A percentile compares a stretch with the other conserved stretches of the same genome.
Conservation (phyloP, 2,888 invertebrate genomes). For the Caenorhabditis doughertyi region DNA sequence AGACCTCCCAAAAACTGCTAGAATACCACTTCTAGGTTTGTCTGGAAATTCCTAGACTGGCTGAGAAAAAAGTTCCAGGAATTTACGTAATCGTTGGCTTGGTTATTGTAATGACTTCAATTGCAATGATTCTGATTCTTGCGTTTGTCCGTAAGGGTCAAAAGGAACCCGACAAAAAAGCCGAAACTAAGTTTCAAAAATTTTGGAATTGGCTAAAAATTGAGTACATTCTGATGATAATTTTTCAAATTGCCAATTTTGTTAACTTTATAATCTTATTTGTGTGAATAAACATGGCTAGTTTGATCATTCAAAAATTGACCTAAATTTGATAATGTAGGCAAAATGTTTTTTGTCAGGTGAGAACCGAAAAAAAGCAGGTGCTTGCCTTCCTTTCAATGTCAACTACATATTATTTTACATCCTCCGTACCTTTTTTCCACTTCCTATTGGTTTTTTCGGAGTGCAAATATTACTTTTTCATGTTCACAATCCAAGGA, state of each 20-base stretch:
- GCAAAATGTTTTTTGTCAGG: too few relatives aligned
- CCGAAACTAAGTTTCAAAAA: neutral
- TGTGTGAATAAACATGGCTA: too few relatives aligned
- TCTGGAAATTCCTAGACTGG: too few relatives aligned
- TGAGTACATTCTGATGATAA: slow-evolving; percentile 20
- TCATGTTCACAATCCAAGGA: too few relatives aligned
- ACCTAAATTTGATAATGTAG: too few relatives aligned
- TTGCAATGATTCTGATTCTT: slow-evolving; percentile 24
- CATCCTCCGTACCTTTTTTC: too few relatives aligned
- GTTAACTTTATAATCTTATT: slow-evolving; percentile 41
- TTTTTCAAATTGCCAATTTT: slow-evolving; percentile 46
- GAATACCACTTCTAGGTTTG: slow-evolving; percentile 18
- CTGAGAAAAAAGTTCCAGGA: slow-evolving; percentile 8
- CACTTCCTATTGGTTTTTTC: too few relatives aligned
- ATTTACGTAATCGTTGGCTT: slow-evolving; percentile 46
- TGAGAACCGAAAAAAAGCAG: too few relatives aligned
- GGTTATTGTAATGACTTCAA: slow-evolving; percentile 34
- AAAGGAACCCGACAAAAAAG: neutral
- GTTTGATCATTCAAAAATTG: too few relatives aligned
- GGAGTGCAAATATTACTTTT: too few relatives aligned
- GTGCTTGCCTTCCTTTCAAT: too few relatives aligned
- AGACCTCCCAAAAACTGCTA: slow-evolving; percentile 60
- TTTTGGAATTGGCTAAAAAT: neutral
- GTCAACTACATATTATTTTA: too few relatives aligned
- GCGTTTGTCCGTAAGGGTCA: neutral